A percentile compares a stretch with the other conserved stretches of the same genome.
These are phyloP conservation scores for Cephalopachus bancanus DNA, from an alignment of 2,797 vertebrate genomes.

Conservation along the genomic window DNA sequence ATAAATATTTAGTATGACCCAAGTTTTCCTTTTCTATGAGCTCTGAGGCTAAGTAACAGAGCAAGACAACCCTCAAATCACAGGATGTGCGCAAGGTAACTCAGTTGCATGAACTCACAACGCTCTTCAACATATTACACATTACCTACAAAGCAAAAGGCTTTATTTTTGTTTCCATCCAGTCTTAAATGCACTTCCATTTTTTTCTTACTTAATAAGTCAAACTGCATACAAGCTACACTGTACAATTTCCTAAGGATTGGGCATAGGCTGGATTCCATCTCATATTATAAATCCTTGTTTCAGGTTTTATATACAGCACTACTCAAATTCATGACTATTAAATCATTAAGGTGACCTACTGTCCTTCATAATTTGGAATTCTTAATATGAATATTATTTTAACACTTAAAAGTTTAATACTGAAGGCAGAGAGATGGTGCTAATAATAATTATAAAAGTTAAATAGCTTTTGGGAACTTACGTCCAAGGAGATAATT, in stretches of 20 bases:
- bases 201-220: conserved; percentile 8
- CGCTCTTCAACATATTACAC: not conserved
- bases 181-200: conserved; percentile 3
- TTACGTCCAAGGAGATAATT: conserved; percentile 73
- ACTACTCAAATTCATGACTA: conserved; percentile 61
- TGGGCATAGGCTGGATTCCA: not conserved
- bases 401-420: conserved; percentile 74
- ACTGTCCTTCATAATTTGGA: conserved; percentile 65
- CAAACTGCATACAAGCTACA: conserved; percentile 37
- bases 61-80: not conserved
- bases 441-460: conserved; percentile 74
- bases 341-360: conserved; percentile 66
- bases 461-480: conserved; percentile 74
- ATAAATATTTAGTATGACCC: conserved; percentile 13
- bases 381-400: conserved; percentile 72
- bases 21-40: conserved; percentile 37
- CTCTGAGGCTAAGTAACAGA: not conserved
- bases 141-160: not conserved
- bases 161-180: conserved; percentile 36
- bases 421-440: conserved; percentile 57
- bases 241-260: conserved; percentile 22
- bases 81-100: not conserved
- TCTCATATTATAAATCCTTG: conserved; percentile 3
- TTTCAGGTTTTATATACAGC: conserved; percentile 51
- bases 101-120: not conserved